Percentiles rank a stretch among this genome's conserved stretches.
phyloP scores from a whole-genome alignment of 2,113 vertebrate species.

The Thunnus thynnus region DNA sequence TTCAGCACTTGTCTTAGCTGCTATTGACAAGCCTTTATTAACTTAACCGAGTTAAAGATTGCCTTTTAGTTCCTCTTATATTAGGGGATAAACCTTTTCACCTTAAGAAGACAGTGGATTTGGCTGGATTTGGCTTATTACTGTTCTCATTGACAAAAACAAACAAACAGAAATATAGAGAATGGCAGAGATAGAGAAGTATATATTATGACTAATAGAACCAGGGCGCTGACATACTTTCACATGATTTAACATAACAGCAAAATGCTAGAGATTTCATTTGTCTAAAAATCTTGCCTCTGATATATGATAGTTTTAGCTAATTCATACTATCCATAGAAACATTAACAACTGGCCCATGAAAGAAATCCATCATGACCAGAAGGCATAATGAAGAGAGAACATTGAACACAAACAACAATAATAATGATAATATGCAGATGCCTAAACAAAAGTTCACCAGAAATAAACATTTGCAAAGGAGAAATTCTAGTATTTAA shows the following conservation, averaged over 20 bases:
- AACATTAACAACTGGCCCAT: constrained; percentile 23
- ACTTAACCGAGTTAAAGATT: constrained; percentile 60
- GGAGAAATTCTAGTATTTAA: constrained; percentile 46
- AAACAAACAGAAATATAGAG: background rate
- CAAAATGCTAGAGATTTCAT: background rate
- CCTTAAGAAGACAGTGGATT: constrained; percentile 38
- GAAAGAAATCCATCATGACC: constrained; percentile 35
- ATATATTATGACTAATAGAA: background rate
- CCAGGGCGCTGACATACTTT: background rate
- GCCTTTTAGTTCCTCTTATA: constrained; percentile 26
- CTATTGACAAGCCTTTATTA: constrained; percentile 70
- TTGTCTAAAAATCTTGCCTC: background rate
- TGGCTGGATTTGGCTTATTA: constrained; percentile 22
- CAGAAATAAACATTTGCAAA: constrained; percentile 49
- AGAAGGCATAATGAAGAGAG: constrained; percentile 18
- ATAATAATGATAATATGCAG: constrained; percentile 27
- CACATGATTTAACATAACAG: background rate
- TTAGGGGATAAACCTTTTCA: constrained; percentile 45
- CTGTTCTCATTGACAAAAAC: background rate
- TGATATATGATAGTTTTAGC: constrained; percentile 5
- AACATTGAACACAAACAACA: constrained; percentile 22
- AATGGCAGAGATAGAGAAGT: background rate
- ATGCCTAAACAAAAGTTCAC: constrained; percentile 39
- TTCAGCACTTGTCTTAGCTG: constrained; percentile 67
- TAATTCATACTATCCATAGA: constrained; percentile 16